phyloP scores from a whole-genome alignment of 2,888 invertebrate species.

The Drosophila nigricruria region DNA sequence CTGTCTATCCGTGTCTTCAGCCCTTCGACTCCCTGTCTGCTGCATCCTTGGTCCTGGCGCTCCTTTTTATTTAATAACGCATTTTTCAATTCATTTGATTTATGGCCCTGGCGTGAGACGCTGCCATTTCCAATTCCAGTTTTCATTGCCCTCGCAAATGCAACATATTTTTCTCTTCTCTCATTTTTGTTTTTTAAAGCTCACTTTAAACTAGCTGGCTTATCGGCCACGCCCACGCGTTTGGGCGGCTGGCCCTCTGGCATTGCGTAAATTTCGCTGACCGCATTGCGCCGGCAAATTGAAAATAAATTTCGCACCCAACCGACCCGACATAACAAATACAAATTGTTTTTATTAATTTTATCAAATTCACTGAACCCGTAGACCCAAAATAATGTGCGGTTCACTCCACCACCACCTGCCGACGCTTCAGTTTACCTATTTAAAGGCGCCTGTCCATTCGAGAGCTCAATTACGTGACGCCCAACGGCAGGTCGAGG shows the following conservation, averaged over 20 bases:
- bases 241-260: background rate
- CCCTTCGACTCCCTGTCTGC: background rate
- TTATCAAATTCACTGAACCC: conserved; percentile 68
- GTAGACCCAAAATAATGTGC: conserved; percentile 47
- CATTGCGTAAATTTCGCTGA: conserved; percentile 39
- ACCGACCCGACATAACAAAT: conserved; percentile 44
- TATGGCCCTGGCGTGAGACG: conserved; percentile 63
- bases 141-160: conserved; percentile 29
- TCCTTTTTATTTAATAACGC: conserved; percentile 74
- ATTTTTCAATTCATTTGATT: conserved; percentile 78
- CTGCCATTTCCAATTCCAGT: conserved; percentile 49
- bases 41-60: conserved; percentile 24
- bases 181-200: conserved; percentile 28
- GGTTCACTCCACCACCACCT: conserved; percentile 48
- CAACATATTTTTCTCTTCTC: conserved; percentile 2
- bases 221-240: conserved; percentile 1
- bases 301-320: conserved; percentile 65
- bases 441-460: conserved; percentile 40
- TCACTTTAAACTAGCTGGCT: conserved; percentile 18
- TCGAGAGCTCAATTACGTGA: conserved; percentile 66
- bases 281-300: conserved; percentile 60
- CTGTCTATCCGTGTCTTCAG: conserved; percentile 18
- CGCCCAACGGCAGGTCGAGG: conserved; percentile 30
- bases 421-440: conserved; percentile 23
- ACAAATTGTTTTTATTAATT: conserved; percentile 76